Evolutionary conservation across 2,888 invertebrate genomes (phyloP), one percentile per base, ranked within the genome.

Genomic region (Tenthredo livida): DNA sequence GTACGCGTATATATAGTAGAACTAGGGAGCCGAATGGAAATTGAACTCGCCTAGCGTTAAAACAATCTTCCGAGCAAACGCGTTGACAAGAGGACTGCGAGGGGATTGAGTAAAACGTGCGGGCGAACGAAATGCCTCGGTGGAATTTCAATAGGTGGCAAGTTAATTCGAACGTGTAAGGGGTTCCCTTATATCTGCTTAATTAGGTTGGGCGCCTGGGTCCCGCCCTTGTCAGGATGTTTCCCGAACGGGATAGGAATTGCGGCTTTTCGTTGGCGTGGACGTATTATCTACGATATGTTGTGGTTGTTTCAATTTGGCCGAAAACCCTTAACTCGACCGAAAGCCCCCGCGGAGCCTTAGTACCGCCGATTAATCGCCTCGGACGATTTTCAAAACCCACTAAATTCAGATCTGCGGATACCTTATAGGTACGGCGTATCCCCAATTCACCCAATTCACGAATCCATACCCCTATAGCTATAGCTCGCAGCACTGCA

Each of bases 201-300:
- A 83, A 83, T 83, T 83, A 83, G 83, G 83, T 83, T 83, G 47
- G 80, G 40, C 80, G 37, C 47, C 17, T 7, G 80, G 37, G 80
- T 15, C 43, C 58, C 40, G 29, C 83, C 50, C 67, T 67, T 37
- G 67, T 83, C 83, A 47, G 65, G 67, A 25, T 83, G 67, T 83
- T 67, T 67, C 83, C 83, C 70, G 33, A 70, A 70, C 67, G 83
- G 83, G 83, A 83, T 83, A 83, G 83, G 67, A 65, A 83, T 47
- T 65, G 83, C 67, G 83, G 83, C 70, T 83, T 83, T 83, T 21
- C 17, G 67, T 21, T 83, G 84, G 67, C 84, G 50, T 67, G 84
- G 50, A 84, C 65, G 84, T 84, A 84, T 84, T 84, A 84, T 84
- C 84, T 67, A 58, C 84, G 84, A 84, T 84, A 84, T 78, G 84